Conservation (phyloP, 2,797 vertebrate genomes). For the Varecia variegata region DNA sequence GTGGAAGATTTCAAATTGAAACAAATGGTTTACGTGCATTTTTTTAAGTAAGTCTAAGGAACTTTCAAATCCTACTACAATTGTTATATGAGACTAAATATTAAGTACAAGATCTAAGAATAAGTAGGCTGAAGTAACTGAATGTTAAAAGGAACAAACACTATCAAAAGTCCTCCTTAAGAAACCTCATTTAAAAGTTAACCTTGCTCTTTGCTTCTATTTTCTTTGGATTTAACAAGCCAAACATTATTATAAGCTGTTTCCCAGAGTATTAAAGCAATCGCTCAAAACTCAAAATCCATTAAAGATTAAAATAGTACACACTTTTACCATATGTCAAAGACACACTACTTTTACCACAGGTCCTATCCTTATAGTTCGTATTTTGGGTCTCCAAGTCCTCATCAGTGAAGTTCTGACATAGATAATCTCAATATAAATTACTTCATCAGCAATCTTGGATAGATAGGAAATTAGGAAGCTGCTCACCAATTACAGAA, state of each 20-base stretch:
- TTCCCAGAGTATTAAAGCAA: conserved; percentile 24
- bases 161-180: neutral
- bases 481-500: neutral
- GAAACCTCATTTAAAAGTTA: neutral
- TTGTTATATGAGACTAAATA: neutral
- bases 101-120: neutral
- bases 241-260: neutral
- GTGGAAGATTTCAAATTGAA: neutral
- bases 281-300: neutral
- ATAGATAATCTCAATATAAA: neutral
- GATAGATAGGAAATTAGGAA: neutral
- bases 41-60: neutral
- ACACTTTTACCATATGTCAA: neutral
- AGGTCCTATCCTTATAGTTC: neutral
- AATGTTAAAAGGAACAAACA: neutral
- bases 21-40: neutral
- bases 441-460: neutral
- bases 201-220: conserved; percentile 4
- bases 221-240: conserved; percentile 13
- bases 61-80: neutral
- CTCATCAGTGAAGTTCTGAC: neutral
- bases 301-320: neutral
- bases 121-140: neutral
- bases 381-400: neutral
- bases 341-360: neutral